These are phyloP conservation scores for Drepana arcuata DNA, from an alignment of 1,140 invertebrate genomes.

Conservation along the genomic window DNA sequence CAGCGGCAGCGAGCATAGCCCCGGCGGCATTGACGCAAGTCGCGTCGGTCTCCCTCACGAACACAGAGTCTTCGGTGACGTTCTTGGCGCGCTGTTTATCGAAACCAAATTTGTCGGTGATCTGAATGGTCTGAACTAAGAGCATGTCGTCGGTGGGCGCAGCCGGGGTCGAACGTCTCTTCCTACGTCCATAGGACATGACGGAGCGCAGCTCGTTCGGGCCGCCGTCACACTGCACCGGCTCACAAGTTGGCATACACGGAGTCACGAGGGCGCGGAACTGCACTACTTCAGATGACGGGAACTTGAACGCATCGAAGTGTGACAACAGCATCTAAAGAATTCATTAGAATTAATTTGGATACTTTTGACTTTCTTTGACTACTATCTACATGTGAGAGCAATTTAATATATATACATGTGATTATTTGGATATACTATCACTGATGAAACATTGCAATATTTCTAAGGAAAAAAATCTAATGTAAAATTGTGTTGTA, in stretches of 20 bases:
- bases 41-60: constrained; percentile 69
- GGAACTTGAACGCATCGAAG: constrained; percentile 97
- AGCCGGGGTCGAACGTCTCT: constrained; percentile 72
- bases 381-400: too few species aligned
- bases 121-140: constrained; percentile 91
- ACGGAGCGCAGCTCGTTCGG: constrained; percentile 86
- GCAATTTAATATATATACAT: too few species aligned
- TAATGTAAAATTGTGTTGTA: too few species aligned
- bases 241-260: constrained; percentile 92
- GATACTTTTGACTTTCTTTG: constrained; percentile 2
- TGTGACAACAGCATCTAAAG: constrained; percentile 88
- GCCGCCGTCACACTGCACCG: constrained; percentile 88
- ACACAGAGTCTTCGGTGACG: constrained; percentile 73
- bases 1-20: constrained; percentile 84
- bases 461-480: too few species aligned
- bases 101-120: constrained; percentile 93
- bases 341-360: constrained; percentile 10
- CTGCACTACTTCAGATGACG: constrained; percentile 93
- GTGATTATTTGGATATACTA: too few species aligned
- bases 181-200: constrained; percentile 84
- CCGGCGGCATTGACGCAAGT: constrained; percentile 85
- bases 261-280: constrained; percentile 95
- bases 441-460: too few species aligned
- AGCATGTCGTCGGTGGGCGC: constrained; percentile 85
- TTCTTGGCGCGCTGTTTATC: constrained; percentile 73